Evolutionary conservation across 2,888 invertebrate species (phyloP), one percentile per base, ranked within the genome.

Genomic region (Mallateleia sp.): DNA sequence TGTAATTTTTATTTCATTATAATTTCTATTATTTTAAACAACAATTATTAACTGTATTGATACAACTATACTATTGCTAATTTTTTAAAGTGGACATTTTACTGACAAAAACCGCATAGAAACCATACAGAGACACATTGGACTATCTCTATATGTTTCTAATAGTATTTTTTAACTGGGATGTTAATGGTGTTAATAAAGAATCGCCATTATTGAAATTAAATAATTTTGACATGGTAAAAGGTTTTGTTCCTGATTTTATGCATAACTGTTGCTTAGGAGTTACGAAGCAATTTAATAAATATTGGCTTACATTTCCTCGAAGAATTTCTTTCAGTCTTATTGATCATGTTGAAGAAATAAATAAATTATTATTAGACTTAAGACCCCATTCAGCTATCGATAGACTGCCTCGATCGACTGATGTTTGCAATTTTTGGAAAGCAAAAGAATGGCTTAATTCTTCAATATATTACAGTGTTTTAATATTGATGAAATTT

Each of bases 381-480:
- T 32, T 71, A 1, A 54, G 64, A 50, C 47, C 58, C 2, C 71
- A 60, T 62, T 45, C 20, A 45, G 28, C 64, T 20, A 24, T 85
- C 6, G 18, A 47, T 4, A n/a, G 82, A 62, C 62, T 85, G 32
- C 60, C 54, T 7, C 69, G 50, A 56, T 38, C 58, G 14, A 54
- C 45, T 15, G 20, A 38, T 6, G 60, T 56, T 14, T 14, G 52
- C 18, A 85, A 62, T 22, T 50, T 20, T 56, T 77, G 71, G 71
- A 64, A 78, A 66, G 64, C 84, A 6, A 24, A 56, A 28, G 80
- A 85, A 38, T 81, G 56, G 50, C 32, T 64, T 18, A 62, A 78
- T 67, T 78, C 71, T 50, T 15, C 32, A 9, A n/a, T 86, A 9
- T 77, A 45, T 78, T 82, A 78, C 18, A 78, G 77, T 71, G 18